Evolutionary conservation across 1,140 invertebrate genomes (phyloP), one percentile per base, ranked within the genome.

Genomic region (Drosophila rufa): DNA sequence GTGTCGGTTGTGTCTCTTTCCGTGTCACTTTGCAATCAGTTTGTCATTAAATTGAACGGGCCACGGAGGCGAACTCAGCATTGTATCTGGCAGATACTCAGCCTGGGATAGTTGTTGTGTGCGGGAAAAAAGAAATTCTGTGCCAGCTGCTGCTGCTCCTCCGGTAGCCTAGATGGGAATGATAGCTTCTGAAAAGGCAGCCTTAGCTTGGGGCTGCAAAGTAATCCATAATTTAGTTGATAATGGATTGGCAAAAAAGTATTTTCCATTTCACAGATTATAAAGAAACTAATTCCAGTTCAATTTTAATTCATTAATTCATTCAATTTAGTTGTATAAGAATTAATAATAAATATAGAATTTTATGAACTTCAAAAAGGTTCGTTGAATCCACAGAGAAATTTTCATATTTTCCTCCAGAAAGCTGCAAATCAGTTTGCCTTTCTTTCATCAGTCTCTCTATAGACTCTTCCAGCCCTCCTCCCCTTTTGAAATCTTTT

Each of bases 1-100:
- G 57, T 42, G 69, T 59, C 51, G 33, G n/a, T 43, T 27, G 40
- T 68, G 62, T 48, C 38, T 66, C 58, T 74, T 66, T 79, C 48
- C 45, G 27, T 79, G 70, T 71, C 81, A 80, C 55, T 71, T 57
- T 80, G 71, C 61, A 80, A 84, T 77, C 77, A 68, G 59, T 84
- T 80, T 80, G 47, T 33, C 66, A 80, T 80, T 83, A 76, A 83
- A 64, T 56, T 47, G 40, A 69, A 46, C 30, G 36, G 15, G 38
- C 38, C 48, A 45, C 56, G 40, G 40, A 25, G 62, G 22, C 56
- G 27, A 43, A 42, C 36, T 38, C 5, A 12, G 46, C 61, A 57
- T 55, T 51, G 69, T 58, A 47, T 75, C 50, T 46, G 42, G 11
- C 46, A 75, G 69, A 75, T 69, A 50, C 50, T 56, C 45, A 12